Conservation (phyloP, 2,113 vertebrate species). For the Etia nguti region DNA sequence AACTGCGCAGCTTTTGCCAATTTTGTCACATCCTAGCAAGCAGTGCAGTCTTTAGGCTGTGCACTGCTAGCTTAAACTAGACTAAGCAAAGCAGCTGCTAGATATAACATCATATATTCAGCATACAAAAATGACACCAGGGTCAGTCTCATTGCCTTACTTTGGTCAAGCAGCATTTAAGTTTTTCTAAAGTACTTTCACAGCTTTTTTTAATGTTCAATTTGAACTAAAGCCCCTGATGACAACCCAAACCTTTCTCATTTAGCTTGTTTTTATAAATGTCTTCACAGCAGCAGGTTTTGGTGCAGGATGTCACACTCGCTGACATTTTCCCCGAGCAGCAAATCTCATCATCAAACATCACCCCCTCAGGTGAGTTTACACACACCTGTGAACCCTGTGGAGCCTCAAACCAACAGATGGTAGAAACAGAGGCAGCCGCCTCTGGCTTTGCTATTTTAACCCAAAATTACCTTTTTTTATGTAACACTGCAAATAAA, state of each 20-base stretch:
- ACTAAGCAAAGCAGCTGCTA: not conserved
- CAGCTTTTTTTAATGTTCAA: not conserved
- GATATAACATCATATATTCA: not conserved
- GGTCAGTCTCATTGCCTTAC: not conserved
- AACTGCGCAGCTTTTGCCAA: not conserved
- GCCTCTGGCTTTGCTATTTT: not conserved
- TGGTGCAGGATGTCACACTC: constrained; percentile 41
- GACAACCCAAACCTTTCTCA: not conserved
- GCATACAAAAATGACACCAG: not conserved
- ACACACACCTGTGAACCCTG: constrained; percentile 26
- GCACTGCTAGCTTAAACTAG: not conserved
- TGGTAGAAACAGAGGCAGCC: constrained; percentile 56
- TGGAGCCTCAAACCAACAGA: constrained; percentile 33
- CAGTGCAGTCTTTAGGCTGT: not conserved
- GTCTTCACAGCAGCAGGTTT: constrained; percentile 22
- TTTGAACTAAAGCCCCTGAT: not conserved
- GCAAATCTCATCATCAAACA: constrained; percentile 2
- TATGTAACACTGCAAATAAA: not conserved
- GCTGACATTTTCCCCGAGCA: not conserved
- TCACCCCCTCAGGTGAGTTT: not conserved
- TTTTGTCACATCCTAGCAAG: not conserved
- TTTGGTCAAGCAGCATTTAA: not conserved
- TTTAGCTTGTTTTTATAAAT: not conserved
- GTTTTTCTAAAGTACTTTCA: not conserved
- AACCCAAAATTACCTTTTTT: not conserved